Conservation (phyloP, 1,140 invertebrate genomes). For the Pseudomyrmex sp. region DNA sequence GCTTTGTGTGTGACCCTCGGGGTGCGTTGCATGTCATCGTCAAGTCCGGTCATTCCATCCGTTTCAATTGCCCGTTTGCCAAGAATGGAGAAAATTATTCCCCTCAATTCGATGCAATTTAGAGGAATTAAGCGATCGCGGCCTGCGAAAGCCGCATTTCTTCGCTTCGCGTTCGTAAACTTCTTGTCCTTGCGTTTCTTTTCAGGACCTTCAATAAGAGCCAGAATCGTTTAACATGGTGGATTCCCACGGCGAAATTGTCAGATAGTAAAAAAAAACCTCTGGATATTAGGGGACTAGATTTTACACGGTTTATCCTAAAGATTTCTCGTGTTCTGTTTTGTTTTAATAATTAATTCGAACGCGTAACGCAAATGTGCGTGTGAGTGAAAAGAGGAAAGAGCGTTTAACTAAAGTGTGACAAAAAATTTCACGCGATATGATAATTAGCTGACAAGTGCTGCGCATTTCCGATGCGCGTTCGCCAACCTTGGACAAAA, state of each 20-base stretch:
- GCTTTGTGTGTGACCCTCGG: constrained; percentile 73
- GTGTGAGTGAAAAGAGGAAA: not conserved
- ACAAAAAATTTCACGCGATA: constrained; percentile 8
- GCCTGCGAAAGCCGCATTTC: constrained; percentile 46
- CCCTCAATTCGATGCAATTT: constrained; percentile 83
- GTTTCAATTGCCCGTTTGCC: constrained; percentile 77
- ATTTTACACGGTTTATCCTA: no score
- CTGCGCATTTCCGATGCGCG: constrained; percentile 24
- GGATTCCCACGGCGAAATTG: constrained; percentile 14
- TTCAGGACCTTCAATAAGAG: not conserved
- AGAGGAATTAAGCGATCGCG: constrained; percentile 80
- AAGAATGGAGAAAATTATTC: constrained; percentile 83
- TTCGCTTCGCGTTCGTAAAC: constrained; percentile 29
- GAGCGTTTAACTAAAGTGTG: not conserved
- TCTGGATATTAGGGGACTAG: not conserved
- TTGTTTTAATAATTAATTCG: not conserved
- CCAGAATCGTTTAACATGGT: not conserved
- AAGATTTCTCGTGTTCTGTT: no score
- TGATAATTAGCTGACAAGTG: not conserved
- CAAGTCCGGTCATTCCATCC: constrained; percentile 60
- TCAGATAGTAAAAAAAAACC: constrained; percentile 27
- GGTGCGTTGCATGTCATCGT: constrained; percentile 74
- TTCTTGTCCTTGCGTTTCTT: constrained; percentile 31
- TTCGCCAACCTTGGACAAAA: constrained; percentile 39
- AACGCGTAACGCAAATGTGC: not conserved